Evolutionary conservation across 37 sponge, comb jelly and placozoan species (phyloP).

Genomic region (Agelas oroides): DNA sequence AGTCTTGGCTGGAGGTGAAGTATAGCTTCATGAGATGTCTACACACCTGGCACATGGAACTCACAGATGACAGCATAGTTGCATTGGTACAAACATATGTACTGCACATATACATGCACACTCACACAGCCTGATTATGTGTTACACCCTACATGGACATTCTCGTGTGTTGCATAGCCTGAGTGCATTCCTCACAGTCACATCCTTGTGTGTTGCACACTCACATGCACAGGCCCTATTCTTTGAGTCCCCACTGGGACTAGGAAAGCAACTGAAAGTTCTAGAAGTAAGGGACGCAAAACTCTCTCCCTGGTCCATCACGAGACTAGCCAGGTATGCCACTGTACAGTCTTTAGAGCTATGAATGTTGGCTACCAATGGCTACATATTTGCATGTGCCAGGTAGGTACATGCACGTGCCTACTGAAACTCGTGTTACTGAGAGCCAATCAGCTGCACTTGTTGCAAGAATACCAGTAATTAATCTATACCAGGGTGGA

Average conservation of each 20-base stretch:
- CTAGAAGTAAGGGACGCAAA: conserved; percentile 54
- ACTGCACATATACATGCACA: no score
- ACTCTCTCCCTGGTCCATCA: conserved; percentile 45
- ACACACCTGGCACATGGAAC: conserved; percentile 44
- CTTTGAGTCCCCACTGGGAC: conserved; percentile 45
- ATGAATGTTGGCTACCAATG: background rate
- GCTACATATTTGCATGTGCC: no score
- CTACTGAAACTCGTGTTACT: no score
- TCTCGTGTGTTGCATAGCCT: no score
- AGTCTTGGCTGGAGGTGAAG: conserved; percentile 11
- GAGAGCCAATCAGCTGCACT: no score
- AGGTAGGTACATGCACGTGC: no score
- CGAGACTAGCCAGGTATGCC: conserved; percentile 64
- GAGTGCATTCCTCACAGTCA: no score
- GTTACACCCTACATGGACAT: no score
- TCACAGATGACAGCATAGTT: conserved; percentile 48
- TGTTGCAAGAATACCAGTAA: no score
- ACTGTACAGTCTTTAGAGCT: background rate
- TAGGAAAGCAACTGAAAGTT: conserved; percentile 9
- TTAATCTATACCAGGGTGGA: no score
- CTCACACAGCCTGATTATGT: no score
- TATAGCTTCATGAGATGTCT: conserved; percentile 41
- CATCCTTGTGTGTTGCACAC: no score
- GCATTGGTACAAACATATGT: conserved; percentile 22
- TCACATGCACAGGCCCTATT: conserved; percentile 39